Conservation (phyloP, 2,113 vertebrate species). For the Puffinus mauretanicus region DNA sequence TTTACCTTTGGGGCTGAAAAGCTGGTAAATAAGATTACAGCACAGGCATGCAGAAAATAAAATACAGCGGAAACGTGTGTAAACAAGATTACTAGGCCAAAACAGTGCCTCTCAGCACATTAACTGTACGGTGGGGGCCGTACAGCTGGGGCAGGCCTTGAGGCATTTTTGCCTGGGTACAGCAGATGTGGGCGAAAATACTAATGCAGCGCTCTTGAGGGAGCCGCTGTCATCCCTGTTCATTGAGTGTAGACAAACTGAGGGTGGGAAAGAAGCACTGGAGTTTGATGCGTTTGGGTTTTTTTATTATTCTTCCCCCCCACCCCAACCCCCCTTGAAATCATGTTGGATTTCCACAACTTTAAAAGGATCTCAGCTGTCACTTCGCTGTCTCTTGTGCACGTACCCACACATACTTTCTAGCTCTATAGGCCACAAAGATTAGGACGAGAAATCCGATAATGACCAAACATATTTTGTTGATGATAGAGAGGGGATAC, state of each 20-base stretch:
- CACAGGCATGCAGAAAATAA: not conserved
- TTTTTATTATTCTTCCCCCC: not conserved
- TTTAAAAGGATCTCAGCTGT: not conserved
- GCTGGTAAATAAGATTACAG: not conserved
- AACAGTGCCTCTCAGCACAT: not conserved
- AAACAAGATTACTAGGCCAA: constrained; percentile 2
- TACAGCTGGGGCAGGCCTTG: not conserved
- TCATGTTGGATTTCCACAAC: not conserved
- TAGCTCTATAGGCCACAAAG: not conserved
- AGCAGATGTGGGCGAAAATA: not conserved
- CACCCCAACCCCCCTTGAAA: fast-evolving
- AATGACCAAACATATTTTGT: not conserved
- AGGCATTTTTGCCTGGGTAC: not conserved
- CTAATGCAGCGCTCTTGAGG: not conserved
- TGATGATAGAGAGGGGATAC: not conserved
- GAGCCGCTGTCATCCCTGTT: not conserved
- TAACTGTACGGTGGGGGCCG: not conserved
- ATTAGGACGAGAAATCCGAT: not conserved
- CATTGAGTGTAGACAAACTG: not conserved
- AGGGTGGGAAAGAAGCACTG: not conserved
- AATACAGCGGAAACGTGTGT: not conserved
- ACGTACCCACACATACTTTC: not conserved
- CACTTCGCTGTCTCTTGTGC: not conserved
- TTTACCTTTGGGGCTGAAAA: not conserved
- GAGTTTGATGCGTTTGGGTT: not conserved